Evolutionary conservation across 2,113 vertebrate species (phyloP), one percentile per base, ranked within the genome.

Genomic region (Mesembrinibis cayennensis): DNA sequence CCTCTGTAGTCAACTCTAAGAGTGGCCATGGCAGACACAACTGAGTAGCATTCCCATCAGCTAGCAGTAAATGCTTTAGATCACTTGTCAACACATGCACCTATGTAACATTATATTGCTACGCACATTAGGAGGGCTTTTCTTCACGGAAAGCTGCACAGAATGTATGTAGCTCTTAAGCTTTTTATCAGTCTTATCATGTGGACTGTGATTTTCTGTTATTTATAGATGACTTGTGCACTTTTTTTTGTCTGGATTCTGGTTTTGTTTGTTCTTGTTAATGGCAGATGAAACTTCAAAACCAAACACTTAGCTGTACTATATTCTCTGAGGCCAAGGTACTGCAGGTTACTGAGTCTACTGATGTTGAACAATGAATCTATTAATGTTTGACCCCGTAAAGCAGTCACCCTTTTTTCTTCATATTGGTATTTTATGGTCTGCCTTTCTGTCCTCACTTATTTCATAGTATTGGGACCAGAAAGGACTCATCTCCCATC

Each of bases 191-290:
- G 36, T 14, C 50, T 83, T 81, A 66, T 56, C 55, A 67, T 47
- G 71, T n/a, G 23, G 38, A 74, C 17, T 6, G 1, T 74, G 61
- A 74, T 66, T 82, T 87, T 78, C 66, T 76, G n/a, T 77, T 88
- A 82, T 69, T 93, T 66, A 78, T 29, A 61, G 45, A 58, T n/a
- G n/a, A 87, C 38, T 63, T 22, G 3, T 66, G 38, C 61, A 52
- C n/a, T 40, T 76, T 65, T 65, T 38, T 87, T 66, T 65, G 62
- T 53, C 63, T 62, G 32, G 42, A 87, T 84, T 84, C 62, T 74
- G 45, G 13, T 62, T 79, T 58, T 89, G 45, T 87, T 93, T 92
- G 32, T 50, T 96, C 63, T 70, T 82, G 47, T 73, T 95, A 96
- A 89, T 29, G 36, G 69, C 61, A 94, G 44, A 89, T 62, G 77